phyloP scores from a whole-genome alignment of 2,113 vertebrate genomes.

The Archocentrus centrarchus region DNA sequence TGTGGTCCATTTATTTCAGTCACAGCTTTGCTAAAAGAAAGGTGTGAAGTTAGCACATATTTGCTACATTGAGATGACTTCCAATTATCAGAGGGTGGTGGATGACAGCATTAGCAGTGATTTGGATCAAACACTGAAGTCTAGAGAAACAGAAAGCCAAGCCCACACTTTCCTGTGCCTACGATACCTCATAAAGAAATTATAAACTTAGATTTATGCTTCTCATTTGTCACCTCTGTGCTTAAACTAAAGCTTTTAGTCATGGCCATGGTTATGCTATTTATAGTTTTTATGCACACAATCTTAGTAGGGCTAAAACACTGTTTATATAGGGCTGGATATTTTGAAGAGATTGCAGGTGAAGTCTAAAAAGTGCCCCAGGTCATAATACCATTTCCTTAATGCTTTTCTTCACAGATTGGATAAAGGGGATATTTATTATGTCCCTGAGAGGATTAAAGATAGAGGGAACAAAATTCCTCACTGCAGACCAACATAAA shows the following conservation, averaged over 20 bases:
- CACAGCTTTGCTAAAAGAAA: not conserved
- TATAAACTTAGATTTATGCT: not conserved
- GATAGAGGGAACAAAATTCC: not conserved
- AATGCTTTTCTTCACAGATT: slow-evolving; percentile 20
- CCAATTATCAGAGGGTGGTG: no score
- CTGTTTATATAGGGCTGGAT: not conserved
- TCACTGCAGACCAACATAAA: not conserved
- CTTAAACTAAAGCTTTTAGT: accelerated
- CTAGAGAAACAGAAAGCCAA: not conserved
- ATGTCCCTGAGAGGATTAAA: slow-evolving; percentile 13
- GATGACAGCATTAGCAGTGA: not conserved
- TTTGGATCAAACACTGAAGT: not conserved
- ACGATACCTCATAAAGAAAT: not conserved
- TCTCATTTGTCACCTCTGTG: not conserved
- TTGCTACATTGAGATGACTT: no score
- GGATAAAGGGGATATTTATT: slow-evolving; percentile 4
- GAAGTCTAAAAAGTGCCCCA: not conserved
- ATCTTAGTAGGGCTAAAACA: not conserved
- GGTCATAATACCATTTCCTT: not conserved
- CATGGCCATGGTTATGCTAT: accelerated
- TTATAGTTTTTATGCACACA: not conserved
- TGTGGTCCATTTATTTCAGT: accelerated
- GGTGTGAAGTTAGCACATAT: no score
- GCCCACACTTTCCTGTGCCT: accelerated
- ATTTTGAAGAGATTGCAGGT: not conserved